Evolutionary conservation across 2,888 invertebrate genomes (phyloP).

Genomic region (Sepiola atlantica): DNA sequence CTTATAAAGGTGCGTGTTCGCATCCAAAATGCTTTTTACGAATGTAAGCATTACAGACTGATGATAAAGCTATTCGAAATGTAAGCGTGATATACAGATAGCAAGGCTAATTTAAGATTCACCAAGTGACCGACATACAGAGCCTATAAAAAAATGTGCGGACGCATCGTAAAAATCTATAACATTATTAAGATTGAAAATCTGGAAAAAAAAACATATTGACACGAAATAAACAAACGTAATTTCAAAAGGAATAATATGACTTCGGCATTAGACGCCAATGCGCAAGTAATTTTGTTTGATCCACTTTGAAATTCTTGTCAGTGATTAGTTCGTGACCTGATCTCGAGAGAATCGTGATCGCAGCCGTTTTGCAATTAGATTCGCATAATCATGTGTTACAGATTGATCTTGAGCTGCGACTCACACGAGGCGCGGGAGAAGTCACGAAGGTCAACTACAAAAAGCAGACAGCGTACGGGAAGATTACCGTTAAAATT

Average conservation of each 20-base stretch:
- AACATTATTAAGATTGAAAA: background rate
- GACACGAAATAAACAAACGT: background rate
- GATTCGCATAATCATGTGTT: background rate
- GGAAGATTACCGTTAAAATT: too few species aligned
- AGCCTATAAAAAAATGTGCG: too few species aligned
- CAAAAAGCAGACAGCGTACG: background rate
- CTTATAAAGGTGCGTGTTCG: too few species aligned
- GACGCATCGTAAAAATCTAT: background rate
- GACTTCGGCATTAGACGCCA: background rate
- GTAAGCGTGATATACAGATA: too few species aligned
- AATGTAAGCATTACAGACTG: too few species aligned
- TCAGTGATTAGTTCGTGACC: background rate
- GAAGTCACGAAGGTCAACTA: background rate
- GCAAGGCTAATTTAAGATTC: too few species aligned
- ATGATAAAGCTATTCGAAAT: too few species aligned
- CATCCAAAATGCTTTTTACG: too few species aligned
- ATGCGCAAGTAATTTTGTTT: background rate
- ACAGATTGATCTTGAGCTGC: background rate
- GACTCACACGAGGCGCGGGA: background rate
- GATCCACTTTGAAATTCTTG: background rate
- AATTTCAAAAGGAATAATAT: background rate
- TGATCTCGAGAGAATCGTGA: constrained; percentile 4
- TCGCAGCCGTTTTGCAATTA: background rate
- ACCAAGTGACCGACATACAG: too few species aligned
- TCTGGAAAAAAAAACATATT: background rate